Evolutionary conservation across 2,797 vertebrate species (phyloP).

Genomic region (Hippocampus kuda): DNA sequence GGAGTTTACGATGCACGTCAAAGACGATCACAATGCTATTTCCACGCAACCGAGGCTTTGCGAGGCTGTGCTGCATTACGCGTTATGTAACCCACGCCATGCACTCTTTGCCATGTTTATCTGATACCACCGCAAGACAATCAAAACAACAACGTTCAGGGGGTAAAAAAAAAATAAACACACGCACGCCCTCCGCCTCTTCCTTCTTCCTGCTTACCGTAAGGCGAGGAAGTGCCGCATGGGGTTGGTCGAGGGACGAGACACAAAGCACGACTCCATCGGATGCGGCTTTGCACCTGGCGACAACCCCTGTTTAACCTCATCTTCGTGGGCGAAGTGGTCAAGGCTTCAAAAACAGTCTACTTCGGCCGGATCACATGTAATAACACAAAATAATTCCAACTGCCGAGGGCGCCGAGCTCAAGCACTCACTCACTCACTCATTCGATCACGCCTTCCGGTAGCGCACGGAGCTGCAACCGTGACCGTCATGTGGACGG

Average conservation of each 20-base stretch:
- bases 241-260: conserved; percentile 55
- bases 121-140: conserved; percentile 12
- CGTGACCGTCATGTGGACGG: conserved; percentile 34
- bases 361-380: neutral
- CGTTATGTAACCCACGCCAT: conserved; percentile 64
- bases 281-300: conserved; percentile 59
- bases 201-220: conserved; percentile 56
- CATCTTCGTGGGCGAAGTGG: conserved; percentile 54
- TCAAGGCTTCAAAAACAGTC: conserved; percentile 15
- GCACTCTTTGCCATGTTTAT: conserved; percentile 56
- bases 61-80: conserved; percentile 60
- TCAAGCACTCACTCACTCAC: neutral
- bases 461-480: conserved; percentile 46
- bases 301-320: conserved; percentile 51
- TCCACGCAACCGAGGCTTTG: conserved; percentile 38
- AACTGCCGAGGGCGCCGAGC: neutral
- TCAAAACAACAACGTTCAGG: neutral
- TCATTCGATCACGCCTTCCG: conserved; percentile 19
- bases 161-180: neutral
- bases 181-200: neutral
- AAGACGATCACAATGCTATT: conserved; percentile 34
- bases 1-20: neutral
- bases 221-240: conserved; percentile 68
- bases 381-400: neutral
- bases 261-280: conserved; percentile 57